Evolutionary conservation across 2,888 invertebrate species (phyloP).

Genomic region (Acronicta leporina): DNA sequence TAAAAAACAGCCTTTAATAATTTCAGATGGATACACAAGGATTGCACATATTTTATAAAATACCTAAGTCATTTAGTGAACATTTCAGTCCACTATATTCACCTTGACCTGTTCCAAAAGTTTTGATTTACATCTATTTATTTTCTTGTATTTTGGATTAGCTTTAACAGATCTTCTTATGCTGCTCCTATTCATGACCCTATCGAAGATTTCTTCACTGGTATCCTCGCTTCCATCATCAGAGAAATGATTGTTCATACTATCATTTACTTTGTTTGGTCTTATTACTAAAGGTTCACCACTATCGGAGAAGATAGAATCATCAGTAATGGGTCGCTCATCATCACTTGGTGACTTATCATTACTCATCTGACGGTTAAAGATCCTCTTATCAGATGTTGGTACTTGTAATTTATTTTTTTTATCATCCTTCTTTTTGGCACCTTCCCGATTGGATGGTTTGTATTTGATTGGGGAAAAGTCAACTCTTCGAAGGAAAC

Average conservation of each 20-base stretch:
- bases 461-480: conserved; percentile 87
- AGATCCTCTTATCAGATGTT: conserved; percentile 63
- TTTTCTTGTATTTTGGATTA: conserved; percentile 87
- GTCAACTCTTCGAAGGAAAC: conserved; percentile 83
- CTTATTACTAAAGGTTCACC: conserved; percentile 74
- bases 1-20: conserved; percentile 40
- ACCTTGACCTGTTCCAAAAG: conserved; percentile 83
- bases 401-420: conserved; percentile 79
- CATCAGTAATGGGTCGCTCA: conserved; percentile 69
- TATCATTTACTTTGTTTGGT: conserved; percentile 81
- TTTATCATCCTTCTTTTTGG: conserved; percentile 81
- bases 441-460: conserved; percentile 72
- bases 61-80: conserved; percentile 11
- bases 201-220: conserved; percentile 85
- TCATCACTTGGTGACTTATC: conserved; percentile 81
- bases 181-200: conserved; percentile 85
- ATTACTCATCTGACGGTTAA: conserved; percentile 72
- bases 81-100: conserved; percentile 77
- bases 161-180: conserved; percentile 83
- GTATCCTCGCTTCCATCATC: conserved; percentile 86
- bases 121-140: conserved; percentile 83
- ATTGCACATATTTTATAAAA: conserved; percentile 25
- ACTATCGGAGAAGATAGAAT: conserved; percentile 74
- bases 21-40: conserved; percentile 30
- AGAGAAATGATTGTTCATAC: conserved; percentile 86